phyloP scores from a whole-genome alignment of 2,888 invertebrate genomes.

The Aporophyla nigra region DNA sequence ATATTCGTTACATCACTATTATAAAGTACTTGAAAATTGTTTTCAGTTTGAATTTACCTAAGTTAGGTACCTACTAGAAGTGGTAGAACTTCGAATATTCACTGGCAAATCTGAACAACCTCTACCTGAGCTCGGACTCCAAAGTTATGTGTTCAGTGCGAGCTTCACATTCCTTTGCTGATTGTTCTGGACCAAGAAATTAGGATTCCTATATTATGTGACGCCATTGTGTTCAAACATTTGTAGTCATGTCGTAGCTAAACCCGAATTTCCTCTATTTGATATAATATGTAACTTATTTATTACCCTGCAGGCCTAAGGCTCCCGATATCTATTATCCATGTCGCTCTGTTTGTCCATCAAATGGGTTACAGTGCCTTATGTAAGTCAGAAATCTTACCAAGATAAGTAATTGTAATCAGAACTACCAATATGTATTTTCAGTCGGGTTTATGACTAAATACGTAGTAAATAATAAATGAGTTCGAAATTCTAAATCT shows the following conservation, averaged over 20 bases:
- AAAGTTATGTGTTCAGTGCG: conserved; percentile 42
- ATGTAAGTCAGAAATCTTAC: neutral
- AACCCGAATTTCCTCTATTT: neutral
- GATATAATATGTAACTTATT: neutral
- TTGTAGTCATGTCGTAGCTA: neutral
- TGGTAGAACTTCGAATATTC: neutral
- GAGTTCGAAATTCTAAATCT: neutral
- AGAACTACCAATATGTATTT: neutral
- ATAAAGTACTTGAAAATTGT: neutral
- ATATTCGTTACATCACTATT: too few species aligned
- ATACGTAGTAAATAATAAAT: neutral
- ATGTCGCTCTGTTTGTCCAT: neutral
- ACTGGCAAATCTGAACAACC: conserved; percentile 25
- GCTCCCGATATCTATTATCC: neutral
- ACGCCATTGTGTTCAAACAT: neutral
- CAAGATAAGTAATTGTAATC: neutral
- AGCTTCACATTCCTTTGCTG: conserved; percentile 50
- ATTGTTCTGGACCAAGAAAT: conserved; percentile 42
- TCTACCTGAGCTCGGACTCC: conserved; percentile 28
- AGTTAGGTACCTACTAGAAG: neutral
- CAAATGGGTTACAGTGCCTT: neutral
- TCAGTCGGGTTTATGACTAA: neutral
- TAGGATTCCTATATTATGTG: conserved; percentile 26
- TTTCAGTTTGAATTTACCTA: neutral
- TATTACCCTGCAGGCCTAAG: neutral